A percentile compares a stretch with the other conserved stretches of the same genome.
phyloP scores from a whole-genome alignment of 2,797 vertebrate species.

The Falco berigora region DNA sequence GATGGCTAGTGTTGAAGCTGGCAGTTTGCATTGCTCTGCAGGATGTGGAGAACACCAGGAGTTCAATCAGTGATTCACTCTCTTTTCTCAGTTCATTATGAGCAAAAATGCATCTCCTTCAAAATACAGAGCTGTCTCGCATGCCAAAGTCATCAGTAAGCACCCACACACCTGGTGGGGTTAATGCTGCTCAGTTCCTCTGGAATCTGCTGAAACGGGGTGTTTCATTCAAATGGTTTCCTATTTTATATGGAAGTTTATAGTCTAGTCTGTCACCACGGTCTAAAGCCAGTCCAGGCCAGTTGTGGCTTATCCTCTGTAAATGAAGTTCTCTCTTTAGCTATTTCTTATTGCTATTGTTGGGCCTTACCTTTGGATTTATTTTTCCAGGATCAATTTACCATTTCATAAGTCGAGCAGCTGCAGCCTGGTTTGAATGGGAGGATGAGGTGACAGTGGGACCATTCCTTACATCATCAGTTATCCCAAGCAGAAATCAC shows the following conservation, averaged over 20 bases:
- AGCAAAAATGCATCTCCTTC: not conserved
- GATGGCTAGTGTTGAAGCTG: not conserved
- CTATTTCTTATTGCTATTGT: not conserved
- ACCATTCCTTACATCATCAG: not conserved
- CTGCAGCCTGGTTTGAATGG: not conserved
- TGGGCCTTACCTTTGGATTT: not conserved
- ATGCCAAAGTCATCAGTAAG: not conserved
- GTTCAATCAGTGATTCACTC: not conserved
- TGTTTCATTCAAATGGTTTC: not conserved
- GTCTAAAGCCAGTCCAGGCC: not conserved
- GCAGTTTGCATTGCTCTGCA: not conserved
- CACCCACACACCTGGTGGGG: not conserved
- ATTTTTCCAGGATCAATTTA: not conserved
- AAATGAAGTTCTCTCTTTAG: not conserved
- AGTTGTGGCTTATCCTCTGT: not conserved
- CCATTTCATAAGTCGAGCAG: fast-evolving
- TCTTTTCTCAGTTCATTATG: not conserved
- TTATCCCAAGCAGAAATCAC: not conserved
- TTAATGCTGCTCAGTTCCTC: not conserved
- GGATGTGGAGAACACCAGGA: not conserved
- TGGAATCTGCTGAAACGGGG: not conserved
- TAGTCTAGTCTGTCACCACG: not conserved
- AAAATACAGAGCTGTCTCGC: not conserved
- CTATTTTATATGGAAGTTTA: not conserved
- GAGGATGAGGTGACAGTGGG: not conserved